Evolutionary conservation across 2,888 invertebrate genomes (phyloP).

Genomic region (Choreutis nemorana): DNA sequence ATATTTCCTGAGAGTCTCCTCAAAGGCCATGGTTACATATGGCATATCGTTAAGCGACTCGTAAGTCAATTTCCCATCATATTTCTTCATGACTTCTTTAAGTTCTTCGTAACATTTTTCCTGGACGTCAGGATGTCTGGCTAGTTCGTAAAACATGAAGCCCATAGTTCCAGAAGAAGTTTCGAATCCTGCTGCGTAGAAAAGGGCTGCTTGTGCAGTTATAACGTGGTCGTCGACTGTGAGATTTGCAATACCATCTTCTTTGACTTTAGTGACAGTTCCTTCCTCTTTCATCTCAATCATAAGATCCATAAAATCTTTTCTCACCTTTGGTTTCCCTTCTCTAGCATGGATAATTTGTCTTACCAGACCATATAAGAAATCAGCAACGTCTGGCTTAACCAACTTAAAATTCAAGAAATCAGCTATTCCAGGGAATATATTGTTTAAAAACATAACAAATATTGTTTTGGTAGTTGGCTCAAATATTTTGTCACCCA

Average conservation of each 20-base stretch:
- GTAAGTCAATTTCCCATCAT: conserved; percentile 18
- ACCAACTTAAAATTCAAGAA: neutral
- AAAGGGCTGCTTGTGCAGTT: conserved; percentile 19
- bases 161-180: conserved; percentile 24
- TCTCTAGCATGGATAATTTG: conserved; percentile 9
- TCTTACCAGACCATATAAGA: conserved; percentile 10
- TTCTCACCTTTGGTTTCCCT: conserved; percentile 4
- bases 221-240: conserved; percentile 14
- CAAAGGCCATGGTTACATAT: conserved; percentile 21
- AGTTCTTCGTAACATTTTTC: conserved; percentile 14
- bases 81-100: conserved; percentile 13
- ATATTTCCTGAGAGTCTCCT: conserved; percentile 34
- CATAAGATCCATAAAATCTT: conserved; percentile 9
- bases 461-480: too few species aligned
- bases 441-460: neutral
- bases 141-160: conserved; percentile 20
- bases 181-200: conserved; percentile 29
- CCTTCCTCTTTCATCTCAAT: conserved; percentile 8
- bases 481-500: too few species aligned
- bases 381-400: conserved; percentile 5
- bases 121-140: conserved; percentile 21
- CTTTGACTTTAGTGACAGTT: conserved; percentile 4
- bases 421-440: neutral
- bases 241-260: conserved; percentile 4
- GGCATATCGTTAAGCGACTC: conserved; percentile 20